phyloP scores from a whole-genome alignment of 2,113 vertebrate genomes.

The Gyps fulvus region DNA sequence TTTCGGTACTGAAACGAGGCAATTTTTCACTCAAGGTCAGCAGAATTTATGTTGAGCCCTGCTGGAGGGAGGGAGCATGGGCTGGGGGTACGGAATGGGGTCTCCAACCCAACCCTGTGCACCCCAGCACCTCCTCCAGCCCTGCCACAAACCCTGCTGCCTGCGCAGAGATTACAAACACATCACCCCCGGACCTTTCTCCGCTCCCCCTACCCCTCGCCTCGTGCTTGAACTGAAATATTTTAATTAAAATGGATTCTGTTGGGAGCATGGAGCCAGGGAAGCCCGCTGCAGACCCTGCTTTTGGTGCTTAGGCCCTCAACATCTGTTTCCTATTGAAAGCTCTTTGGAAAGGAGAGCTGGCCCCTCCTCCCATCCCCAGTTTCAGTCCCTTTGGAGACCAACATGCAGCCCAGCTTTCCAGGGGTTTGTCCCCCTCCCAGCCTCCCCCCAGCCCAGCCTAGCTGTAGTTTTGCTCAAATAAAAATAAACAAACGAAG shows the following conservation, averaged over 20 bases:
- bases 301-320: conserved; percentile 45
- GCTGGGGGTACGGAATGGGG: background rate
- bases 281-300: conserved; percentile 39
- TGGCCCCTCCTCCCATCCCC: conserved; percentile 40
- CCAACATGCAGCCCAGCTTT: background rate
- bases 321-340: conserved; percentile 72
- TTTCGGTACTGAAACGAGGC: conserved; percentile 76
- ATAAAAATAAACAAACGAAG: conserved; percentile 24
- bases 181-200: background rate
- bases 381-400: conserved; percentile 45
- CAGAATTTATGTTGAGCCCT: conserved; percentile 49
- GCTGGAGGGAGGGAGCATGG: background rate
- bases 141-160: background rate
- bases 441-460: background rate
- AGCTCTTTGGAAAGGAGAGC: conserved; percentile 44
- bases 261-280: background rate
- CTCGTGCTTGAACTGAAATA: background rate
- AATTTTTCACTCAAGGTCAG: conserved; percentile 70
- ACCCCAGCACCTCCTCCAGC: background rate
- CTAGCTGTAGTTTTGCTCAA: background rate
- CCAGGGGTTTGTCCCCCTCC: background rate
- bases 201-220: background rate
- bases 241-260: conserved; percentile 45
- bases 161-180: background rate
- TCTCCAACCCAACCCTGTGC: background rate